Evolutionary conservation across 1,140 invertebrate genomes (phyloP), one percentile per base, ranked within the genome.

Genomic region (Periplaneta americana): DNA sequence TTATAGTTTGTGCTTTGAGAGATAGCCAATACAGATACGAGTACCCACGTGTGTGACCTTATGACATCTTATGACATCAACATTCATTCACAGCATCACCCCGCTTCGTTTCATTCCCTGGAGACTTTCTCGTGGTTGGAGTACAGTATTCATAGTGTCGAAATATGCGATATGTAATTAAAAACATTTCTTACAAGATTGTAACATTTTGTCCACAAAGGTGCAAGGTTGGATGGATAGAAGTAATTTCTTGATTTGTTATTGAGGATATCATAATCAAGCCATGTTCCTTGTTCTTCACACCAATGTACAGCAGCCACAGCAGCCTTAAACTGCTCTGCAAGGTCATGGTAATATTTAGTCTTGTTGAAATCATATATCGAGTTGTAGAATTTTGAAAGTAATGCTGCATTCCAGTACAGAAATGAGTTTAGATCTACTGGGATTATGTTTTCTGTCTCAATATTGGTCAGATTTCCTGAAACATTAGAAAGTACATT

Each of bases 351-450:
- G 82, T 90, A 93, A n/a, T 87, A 83, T 76, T 84, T 83, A 18
- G 85, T 83, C 37, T 91, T 89, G 81, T 89, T 84, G 0, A 87
- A 82, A 48, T 93, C 89, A 28, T 91, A 92, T 2, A 95, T 86
- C 33, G 88, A 85, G 1, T 88, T 85, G 85, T 95, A 92, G 84
- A 93, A 93, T 33, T 89, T 81, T 1, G 88, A 84, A 11, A 96
- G 85, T 4, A 90, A 86, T 22, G 86, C 84, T 34, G 93, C 92
- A 84, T 93, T 93, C 78, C 87, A 87, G 80, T 94, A 94, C 17
- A 97, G 87, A 81, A 96, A 93, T 3, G 95, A 90, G 86, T 97
- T 98, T 15, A 98, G 88, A 87, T 97, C 96, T 3, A 97, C 96
- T 0, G 96, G 96, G 32, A 97, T 88, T 37, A 97, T 93, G 74